Conservation (phyloP, 2,113 vertebrate species). For the Butorides virescens region DNA sequence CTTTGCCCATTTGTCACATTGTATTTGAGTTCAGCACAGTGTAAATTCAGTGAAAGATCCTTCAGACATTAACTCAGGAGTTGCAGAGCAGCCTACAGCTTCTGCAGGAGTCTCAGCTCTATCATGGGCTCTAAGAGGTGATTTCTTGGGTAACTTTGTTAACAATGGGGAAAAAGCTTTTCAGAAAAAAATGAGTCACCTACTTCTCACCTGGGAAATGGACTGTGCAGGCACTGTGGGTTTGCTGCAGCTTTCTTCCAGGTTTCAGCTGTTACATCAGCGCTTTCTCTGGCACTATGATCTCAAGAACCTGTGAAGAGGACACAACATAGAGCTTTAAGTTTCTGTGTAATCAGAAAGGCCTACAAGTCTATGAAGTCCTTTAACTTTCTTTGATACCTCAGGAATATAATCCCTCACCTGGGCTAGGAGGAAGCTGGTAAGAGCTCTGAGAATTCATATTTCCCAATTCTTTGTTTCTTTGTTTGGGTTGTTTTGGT, state of each 20-base stretch:
- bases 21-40: not conserved
- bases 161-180: not conserved
- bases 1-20: not conserved
- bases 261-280: not conserved
- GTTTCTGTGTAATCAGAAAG: not conserved
- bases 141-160: not conserved
- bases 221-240: no score
- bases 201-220: not conserved
- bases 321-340: not conserved
- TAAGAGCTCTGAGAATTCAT: not conserved
- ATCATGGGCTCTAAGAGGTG: not conserved
- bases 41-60: not conserved
- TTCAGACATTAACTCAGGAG: not conserved
- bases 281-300: accelerated
- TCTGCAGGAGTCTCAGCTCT: not conserved
- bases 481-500: not conserved
- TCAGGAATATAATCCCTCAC: not conserved
- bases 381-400: not conserved
- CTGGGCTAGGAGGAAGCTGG: not conserved
- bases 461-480: not conserved
- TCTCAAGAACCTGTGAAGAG: not conserved
- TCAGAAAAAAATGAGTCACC: not conserved
- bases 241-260: not conserved
- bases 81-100: not conserved
- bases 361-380: not conserved